Evolutionary conservation across 1,140 invertebrate genomes (phyloP), one percentile per base, ranked within the genome.

Genomic region (Pseudomyrmex gracilis): DNA sequence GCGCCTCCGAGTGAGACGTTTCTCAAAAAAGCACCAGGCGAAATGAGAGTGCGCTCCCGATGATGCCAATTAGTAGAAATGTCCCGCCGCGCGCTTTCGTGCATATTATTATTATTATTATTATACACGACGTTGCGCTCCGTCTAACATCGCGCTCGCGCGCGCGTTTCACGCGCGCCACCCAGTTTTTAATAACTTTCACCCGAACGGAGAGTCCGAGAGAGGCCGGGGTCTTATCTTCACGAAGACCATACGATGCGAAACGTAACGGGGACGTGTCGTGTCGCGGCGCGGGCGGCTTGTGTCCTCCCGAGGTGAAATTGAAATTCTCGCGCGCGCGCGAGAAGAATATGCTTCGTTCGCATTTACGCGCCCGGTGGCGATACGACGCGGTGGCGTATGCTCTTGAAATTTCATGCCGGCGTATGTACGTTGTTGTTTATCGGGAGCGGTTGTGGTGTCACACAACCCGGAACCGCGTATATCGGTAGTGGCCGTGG

Each of bases 181-280:
- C 70, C 82, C 63, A 76, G 70, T 84, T 88, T 88, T 88, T 87
- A 88, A 88, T 88, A 88, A 88, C 87, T 88, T 88, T 88, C 87
- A 85, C 87, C 64, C 57, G 82, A 57, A 68, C 58, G 34, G 55
- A 15, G 55, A 34, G 34, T 34, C 47, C 60, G 57, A 34, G 34
- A 34, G 34, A 34, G 34, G 57, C 17, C 83, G 51, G 22, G 64
- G 68, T 66, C 82, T 86, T 88, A 87, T 88, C 85, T 87, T 76
- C 63, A 67, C 76, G 70, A 66, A 61, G 85, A 49, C 64, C 74
- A 17, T 84, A 82, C 74, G 85, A 84, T 60, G 82, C 82, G 58
- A 88, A 82, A 82, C 51, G 85, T 87, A 88, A 87, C 85, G 87
- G 82, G 82, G 12, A 84, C 82, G 71, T 45, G 64, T 17, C 53